Percentiles rank a stretch among this genome's conserved stretches.
Conservation (phyloP, 1,140 invertebrate species). For the Zaprionus davidi region DNA sequence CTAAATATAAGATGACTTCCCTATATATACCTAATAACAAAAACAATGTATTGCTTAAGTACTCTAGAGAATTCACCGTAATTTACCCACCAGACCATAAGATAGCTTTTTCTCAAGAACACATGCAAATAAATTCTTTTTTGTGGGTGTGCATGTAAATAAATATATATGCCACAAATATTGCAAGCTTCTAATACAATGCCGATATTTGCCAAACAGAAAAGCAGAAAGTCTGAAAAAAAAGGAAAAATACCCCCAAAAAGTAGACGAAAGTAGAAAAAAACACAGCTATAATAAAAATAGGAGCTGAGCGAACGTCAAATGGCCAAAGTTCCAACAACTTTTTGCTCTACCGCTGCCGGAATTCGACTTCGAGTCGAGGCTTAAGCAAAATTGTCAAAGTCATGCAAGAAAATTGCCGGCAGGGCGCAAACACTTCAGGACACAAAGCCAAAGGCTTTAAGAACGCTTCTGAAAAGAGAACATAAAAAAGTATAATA, state of each 20-base stretch:
- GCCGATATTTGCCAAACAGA: slow-evolving; percentile 56
- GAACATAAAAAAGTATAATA: slow-evolving; percentile 24
- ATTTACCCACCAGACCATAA: background rate
- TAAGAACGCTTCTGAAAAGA: slow-evolving; percentile 32
- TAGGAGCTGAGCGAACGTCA: slow-evolving; percentile 50
- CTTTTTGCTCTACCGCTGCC: slow-evolving; percentile 42
- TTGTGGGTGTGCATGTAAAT: background rate
- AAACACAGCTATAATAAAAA: slow-evolving; percentile 55
- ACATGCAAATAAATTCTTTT: background rate
- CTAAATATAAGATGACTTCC: background rate
- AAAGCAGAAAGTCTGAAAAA: slow-evolving; percentile 28
- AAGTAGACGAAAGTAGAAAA: slow-evolving; percentile 14
- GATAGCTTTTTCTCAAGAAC: slow-evolving; percentile 4
- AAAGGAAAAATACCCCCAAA: slow-evolving; percentile 29
- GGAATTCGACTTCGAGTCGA: slow-evolving; percentile 20
- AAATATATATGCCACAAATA: slow-evolving; percentile 32
- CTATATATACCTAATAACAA: background rate
- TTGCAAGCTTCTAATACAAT: slow-evolving; percentile 36
- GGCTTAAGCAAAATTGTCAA: slow-evolving; percentile 43
- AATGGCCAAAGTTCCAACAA: slow-evolving; percentile 59
- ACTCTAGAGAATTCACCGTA: background rate
- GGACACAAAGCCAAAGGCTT: slow-evolving; percentile 50
- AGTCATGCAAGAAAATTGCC: slow-evolving; percentile 72
- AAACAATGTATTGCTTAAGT: background rate
- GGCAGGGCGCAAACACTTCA: slow-evolving; percentile 50